Conservation (phyloP, 2,113 vertebrate genomes). For the Sebastes fasciatus region DNA sequence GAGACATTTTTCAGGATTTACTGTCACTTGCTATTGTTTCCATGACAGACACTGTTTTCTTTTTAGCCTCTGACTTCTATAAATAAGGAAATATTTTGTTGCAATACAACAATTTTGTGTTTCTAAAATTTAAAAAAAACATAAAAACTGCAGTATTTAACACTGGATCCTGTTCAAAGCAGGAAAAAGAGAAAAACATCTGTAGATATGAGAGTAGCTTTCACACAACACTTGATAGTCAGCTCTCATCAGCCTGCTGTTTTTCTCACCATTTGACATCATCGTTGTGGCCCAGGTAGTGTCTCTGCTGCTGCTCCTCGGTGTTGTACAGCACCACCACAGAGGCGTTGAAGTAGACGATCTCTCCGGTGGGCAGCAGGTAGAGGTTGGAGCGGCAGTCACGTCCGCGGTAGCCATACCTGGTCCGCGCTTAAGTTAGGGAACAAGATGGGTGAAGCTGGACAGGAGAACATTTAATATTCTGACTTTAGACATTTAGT, state of each 20-base stretch:
- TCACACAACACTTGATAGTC: constrained; percentile 24
- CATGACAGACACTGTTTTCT: not conserved
- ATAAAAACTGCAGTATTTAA: not conserved
- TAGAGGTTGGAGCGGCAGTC: constrained; percentile 93
- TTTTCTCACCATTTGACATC: constrained; percentile 92
- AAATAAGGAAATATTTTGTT: not conserved
- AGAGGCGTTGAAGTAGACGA: constrained; percentile 92
- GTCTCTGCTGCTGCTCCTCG: constrained; percentile 91
- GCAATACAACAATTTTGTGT: not conserved
- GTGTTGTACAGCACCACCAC: constrained; percentile 92
- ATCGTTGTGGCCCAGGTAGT: constrained; percentile 93
- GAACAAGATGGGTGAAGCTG: not conserved
- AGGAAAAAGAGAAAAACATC: not conserved
- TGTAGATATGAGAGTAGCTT: constrained; percentile 27
- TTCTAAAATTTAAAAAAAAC: not conserved
- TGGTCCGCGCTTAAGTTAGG: constrained; percentile 70
- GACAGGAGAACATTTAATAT: not conserved
- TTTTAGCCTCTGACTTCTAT: not conserved
- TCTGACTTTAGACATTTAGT: not conserved
- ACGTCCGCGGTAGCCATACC: constrained; percentile 92
- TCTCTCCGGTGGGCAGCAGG: constrained; percentile 92
- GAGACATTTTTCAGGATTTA: not conserved
- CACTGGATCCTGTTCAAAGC: not conserved
- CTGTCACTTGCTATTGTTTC: not conserved
- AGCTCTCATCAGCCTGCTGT: not conserved